phyloP scores from a whole-genome alignment of 2,797 vertebrate species.

The Poeciliopsis infans region DNA sequence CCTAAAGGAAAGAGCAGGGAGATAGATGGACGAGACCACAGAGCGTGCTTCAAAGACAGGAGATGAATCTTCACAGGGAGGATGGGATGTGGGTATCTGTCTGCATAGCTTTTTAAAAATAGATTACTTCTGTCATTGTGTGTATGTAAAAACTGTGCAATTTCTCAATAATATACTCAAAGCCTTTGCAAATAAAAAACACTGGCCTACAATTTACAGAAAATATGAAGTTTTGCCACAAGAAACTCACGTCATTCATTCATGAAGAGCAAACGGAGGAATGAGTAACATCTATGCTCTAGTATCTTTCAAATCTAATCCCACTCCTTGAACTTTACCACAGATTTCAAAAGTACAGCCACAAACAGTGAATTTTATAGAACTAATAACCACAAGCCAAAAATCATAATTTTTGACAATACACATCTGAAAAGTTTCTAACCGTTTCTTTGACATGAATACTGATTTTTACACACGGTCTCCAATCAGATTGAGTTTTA shows the following conservation, averaged over 20 bases:
- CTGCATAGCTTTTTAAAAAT: not conserved
- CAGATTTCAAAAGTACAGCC: not conserved
- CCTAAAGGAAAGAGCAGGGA: constrained; percentile 29
- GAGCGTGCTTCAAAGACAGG: constrained; percentile 42
- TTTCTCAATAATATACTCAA: not conserved
- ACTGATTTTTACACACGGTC: not conserved
- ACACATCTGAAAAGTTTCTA: not conserved
- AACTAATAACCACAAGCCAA: not conserved
- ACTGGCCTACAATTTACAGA: not conserved
- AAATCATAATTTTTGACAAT: not conserved
- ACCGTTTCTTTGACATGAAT: not conserved
- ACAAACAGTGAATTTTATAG: not conserved
- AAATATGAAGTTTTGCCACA: not conserved
- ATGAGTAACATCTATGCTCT: not conserved
- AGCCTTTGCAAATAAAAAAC: constrained; percentile 4
- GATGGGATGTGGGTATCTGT: constrained; percentile 3
- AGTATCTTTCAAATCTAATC: not conserved
- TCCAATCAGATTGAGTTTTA: not conserved
- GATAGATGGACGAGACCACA: constrained; percentile 41
- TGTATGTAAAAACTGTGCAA: not conserved
- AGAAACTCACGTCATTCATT: not conserved
- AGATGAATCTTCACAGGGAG: constrained; percentile 12
- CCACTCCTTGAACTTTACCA: not conserved
- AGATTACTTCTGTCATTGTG: constrained; percentile 14
- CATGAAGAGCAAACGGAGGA: not conserved